Conservation (phyloP, 2,113 vertebrate species). For the Sceloporus tristichus region DNA sequence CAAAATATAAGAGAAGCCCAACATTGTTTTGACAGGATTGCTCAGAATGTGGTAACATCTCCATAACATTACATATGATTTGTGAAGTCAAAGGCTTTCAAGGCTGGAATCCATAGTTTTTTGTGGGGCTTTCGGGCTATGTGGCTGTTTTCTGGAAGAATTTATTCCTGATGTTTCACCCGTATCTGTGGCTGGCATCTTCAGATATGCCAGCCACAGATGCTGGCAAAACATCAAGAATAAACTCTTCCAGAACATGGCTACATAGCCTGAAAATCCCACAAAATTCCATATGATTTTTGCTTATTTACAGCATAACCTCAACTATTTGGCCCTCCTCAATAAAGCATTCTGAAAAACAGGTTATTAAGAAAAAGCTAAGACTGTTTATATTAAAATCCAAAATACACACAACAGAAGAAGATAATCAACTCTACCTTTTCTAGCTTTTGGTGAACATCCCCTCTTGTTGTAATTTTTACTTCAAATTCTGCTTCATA, state of each 20-base stretch:
- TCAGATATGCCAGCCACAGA: too few species aligned
- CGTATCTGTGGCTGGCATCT: too few species aligned
- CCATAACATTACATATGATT: not conserved
- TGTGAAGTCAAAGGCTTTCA: not conserved
- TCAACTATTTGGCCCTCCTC: not conserved
- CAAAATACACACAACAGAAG: not conserved
- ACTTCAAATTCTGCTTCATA: slow-evolving; percentile 93
- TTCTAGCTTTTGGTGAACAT: slow-evolving; percentile 89
- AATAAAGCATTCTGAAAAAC: not conserved
- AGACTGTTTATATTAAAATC: not conserved
- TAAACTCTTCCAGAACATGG: too few species aligned
- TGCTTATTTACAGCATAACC: not conserved
- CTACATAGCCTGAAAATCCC: too few species aligned
- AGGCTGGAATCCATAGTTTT: too few species aligned
- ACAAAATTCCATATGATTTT: not conserved
- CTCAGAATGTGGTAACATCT: not conserved
- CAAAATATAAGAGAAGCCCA: not conserved
- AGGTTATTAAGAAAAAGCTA: not conserved
- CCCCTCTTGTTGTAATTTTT: slow-evolving; percentile 91
- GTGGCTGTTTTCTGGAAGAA: too few species aligned
- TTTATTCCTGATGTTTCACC: too few species aligned
- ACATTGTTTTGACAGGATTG: too few species aligned
- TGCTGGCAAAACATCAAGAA: too few species aligned
- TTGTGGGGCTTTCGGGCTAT: too few species aligned
- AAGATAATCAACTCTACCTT: slow-evolving; percentile 80